Conservation (phyloP, 2,797 vertebrate genomes). For the Silurus aristotelis region DNA sequence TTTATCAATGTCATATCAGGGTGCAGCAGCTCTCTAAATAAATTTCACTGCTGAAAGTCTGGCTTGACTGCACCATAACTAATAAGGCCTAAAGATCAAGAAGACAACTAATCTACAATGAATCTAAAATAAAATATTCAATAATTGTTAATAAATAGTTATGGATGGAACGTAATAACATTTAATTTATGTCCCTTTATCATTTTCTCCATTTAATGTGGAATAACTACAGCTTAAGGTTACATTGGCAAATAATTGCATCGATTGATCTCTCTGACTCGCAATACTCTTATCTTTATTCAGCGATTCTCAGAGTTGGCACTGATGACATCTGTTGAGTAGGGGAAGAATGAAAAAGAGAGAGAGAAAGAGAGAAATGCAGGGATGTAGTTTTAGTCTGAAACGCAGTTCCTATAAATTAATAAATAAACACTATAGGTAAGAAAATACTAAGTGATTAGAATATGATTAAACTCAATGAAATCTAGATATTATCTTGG, state of each 20-base stretch:
- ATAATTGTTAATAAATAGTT: not conserved
- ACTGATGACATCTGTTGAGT: conserved; percentile 26
- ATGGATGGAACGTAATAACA: not conserved
- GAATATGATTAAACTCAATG: conserved; percentile 74
- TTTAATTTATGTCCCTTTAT: not conserved
- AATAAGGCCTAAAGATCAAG: not conserved
- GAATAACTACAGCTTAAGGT: conserved; percentile 61
- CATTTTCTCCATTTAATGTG: not conserved
- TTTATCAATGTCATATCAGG: too few species aligned
- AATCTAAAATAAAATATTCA: not conserved
- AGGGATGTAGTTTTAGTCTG: not conserved
- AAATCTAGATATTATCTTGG: conserved; percentile 66
- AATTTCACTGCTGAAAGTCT: not conserved
- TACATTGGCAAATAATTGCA: conserved; percentile 57
- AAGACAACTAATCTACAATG: not conserved
- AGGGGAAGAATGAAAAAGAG: conserved; percentile 35
- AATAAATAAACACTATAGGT: conserved; percentile 13
- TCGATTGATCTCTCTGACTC: conserved; percentile 23
- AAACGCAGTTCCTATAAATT: not conserved
- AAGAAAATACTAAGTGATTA: conserved; percentile 50
- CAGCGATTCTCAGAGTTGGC: conserved; percentile 57
- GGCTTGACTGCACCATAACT: not conserved
- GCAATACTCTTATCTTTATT: conserved; percentile 24
- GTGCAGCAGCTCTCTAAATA: too few species aligned
- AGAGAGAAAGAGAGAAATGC: conserved; percentile 6